Conservation (phyloP, 2,888 invertebrate genomes). For the Notocelia uddmanniana region DNA sequence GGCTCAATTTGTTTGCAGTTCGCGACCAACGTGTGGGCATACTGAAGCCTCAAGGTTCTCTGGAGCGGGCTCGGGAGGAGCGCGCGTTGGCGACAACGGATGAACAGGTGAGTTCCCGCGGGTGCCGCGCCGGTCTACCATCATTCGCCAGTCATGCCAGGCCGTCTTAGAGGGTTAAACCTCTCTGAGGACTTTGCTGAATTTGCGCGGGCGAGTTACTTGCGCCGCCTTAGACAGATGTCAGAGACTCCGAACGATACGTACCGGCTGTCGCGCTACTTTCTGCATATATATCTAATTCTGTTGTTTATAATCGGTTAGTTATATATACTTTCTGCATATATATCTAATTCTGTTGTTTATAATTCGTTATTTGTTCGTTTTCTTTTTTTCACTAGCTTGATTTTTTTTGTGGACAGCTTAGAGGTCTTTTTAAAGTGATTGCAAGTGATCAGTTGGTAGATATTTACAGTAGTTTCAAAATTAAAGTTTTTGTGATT, state of each 20-base stretch:
- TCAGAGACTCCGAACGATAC: too few relatives aligned
- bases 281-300: background rate
- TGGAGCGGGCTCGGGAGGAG: slow-evolving; percentile 88
- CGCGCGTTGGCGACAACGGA: slow-evolving; percentile 77
- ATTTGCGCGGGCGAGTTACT: too few relatives aligned
- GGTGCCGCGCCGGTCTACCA: background rate
- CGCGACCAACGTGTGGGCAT: slow-evolving; percentile 87
- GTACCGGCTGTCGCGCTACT: too few relatives aligned
- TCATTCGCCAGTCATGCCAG: too few relatives aligned
- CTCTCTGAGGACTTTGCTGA: too few relatives aligned
- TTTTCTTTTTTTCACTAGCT: background rate
- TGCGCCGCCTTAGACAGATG: too few relatives aligned
- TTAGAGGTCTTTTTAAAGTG: background rate
- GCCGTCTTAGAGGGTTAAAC: too few relatives aligned
- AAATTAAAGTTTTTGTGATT: background rate
- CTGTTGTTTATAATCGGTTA: background rate
- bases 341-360: background rate
- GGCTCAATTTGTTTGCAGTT: slow-evolving; percentile 61
- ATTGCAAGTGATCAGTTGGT: background rate
- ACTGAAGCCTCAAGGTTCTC: slow-evolving; percentile 89
- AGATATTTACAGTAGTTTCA: background rate
- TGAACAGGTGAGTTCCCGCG: slow-evolving; percentile 54
- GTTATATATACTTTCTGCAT: background rate
- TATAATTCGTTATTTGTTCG: background rate
- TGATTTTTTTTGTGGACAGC: too few relatives aligned